A percentile compares a stretch with the other conserved stretches of the same genome.
phyloP scores from a whole-genome alignment of 2,888 invertebrate species.

The Bimastos eiseni region DNA sequence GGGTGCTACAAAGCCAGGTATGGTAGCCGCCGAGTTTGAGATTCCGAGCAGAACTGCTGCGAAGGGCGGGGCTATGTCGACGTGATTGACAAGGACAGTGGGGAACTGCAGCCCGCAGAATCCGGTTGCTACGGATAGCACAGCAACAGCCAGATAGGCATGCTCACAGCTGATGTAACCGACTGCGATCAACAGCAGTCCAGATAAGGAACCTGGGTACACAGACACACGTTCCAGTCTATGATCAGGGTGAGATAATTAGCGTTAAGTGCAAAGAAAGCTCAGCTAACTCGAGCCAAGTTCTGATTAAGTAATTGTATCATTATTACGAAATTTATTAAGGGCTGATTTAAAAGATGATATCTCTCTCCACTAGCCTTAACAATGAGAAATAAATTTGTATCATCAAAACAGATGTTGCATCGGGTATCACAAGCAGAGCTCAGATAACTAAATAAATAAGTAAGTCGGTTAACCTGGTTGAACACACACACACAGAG shows the following conservation, averaged over 20 bases:
- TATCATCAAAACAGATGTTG: not conserved
- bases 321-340: not conserved
- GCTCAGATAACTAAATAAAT: not conserved
- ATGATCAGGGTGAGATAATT: not conserved
- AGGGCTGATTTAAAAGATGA: not conserved
- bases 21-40: slow-evolving; percentile 46
- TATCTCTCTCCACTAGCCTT: not conserved
- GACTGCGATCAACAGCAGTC: slow-evolving; percentile 38
- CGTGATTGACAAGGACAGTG: slow-evolving; percentile 45
- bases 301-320: not conserved
- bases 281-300: not conserved
- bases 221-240: not conserved
- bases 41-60: slow-evolving; percentile 48
- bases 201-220: slow-evolving; percentile 38
- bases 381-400: no score
- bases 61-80: slow-evolving; percentile 48
- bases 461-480: not conserved
- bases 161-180: slow-evolving; percentile 41
- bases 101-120: slow-evolving; percentile 78
- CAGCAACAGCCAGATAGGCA: slow-evolving; percentile 72
- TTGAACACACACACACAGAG: no score
- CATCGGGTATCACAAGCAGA: not conserved
- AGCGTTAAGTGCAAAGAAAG: no score
- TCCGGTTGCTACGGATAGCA: slow-evolving; percentile 91
- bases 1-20: slow-evolving; percentile 46